Evolutionary conservation across 2,888 invertebrate species (phyloP).

Genomic region (Rotaria magnacalcarata): DNA sequence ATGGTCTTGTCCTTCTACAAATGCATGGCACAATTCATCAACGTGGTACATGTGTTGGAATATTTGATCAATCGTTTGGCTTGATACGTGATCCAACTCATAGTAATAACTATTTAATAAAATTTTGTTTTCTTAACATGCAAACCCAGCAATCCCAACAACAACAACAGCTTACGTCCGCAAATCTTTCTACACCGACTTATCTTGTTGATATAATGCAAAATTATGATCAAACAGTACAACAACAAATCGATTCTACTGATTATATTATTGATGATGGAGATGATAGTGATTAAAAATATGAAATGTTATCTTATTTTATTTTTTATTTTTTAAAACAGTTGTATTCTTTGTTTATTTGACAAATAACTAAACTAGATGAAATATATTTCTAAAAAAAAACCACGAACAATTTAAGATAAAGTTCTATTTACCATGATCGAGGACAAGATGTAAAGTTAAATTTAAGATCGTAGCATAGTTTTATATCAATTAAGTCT

Average conservation of each 20-base stretch:
- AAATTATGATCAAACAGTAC: slow-evolving; percentile 1
- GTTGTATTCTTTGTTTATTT: neutral
- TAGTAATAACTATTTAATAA: slow-evolving; percentile 70
- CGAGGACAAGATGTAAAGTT: too few species aligned
- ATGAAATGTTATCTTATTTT: neutral
- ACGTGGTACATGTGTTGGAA: slow-evolving; percentile 62
- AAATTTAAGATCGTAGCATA: neutral
- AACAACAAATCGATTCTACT: slow-evolving; percentile 12
- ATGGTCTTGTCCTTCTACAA: slow-evolving; percentile 66
- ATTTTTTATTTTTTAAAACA: neutral
- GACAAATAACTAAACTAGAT: too few species aligned
- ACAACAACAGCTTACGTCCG: neutral
- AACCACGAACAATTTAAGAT: too few species aligned
- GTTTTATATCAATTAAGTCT: neutral
- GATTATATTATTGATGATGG: slow-evolving; percentile 4
- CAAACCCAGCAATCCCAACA: slow-evolving; percentile 23
- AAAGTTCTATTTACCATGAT: too few species aligned
- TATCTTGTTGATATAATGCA: slow-evolving; percentile 10
- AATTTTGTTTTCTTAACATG: slow-evolving; percentile 58
- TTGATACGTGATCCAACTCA: slow-evolving; percentile 66
- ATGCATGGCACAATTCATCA: slow-evolving; percentile 68
- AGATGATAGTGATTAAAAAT: neutral
- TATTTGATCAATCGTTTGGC: slow-evolving; percentile 68
- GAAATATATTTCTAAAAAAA: too few species aligned
- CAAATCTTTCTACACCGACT: neutral